Conservation (phyloP, 2,113 vertebrate species). For the Todiramphus chloris region DNA sequence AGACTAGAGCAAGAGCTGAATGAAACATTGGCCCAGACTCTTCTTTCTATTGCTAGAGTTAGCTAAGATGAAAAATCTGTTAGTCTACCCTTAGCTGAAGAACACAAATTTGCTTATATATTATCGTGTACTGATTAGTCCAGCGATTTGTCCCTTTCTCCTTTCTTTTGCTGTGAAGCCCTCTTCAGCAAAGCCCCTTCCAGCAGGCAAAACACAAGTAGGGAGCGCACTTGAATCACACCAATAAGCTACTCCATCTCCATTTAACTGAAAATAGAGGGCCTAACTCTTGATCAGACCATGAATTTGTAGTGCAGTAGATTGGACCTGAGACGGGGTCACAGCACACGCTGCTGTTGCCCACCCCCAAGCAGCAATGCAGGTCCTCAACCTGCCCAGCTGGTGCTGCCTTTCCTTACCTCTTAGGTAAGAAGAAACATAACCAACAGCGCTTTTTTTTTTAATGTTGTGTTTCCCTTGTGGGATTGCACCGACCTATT, state of each 20-base stretch:
- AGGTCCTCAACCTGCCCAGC: neutral
- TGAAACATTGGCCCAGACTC: neutral
- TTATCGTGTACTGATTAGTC: neutral
- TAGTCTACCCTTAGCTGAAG: neutral
- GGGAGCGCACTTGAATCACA: neutral
- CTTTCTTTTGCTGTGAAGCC: neutral
- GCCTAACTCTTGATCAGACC: neutral
- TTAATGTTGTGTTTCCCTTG: neutral
- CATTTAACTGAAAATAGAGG: neutral
- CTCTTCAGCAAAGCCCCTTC: neutral
- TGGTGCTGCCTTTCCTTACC: neutral
- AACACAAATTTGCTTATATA: neutral
- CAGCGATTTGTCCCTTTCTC: neutral
- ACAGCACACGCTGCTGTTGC: neutral
- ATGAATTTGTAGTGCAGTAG: neutral
- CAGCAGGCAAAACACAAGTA: neutral
- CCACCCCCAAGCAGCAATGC: neutral
- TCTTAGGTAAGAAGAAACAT: neutral
- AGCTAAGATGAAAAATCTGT: neutral
- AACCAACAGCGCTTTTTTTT: neutral
- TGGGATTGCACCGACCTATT: accelerated
- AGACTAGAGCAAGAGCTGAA: neutral
- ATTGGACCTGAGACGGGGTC: neutral
- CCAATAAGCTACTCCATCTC: neutral
- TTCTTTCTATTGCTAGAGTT: neutral